A percentile compares a stretch with the other conserved stretches of the same genome.
phyloP scores from a whole-genome alignment of 2,113 vertebrate species.

The Montifringilla adamsi region DNA sequence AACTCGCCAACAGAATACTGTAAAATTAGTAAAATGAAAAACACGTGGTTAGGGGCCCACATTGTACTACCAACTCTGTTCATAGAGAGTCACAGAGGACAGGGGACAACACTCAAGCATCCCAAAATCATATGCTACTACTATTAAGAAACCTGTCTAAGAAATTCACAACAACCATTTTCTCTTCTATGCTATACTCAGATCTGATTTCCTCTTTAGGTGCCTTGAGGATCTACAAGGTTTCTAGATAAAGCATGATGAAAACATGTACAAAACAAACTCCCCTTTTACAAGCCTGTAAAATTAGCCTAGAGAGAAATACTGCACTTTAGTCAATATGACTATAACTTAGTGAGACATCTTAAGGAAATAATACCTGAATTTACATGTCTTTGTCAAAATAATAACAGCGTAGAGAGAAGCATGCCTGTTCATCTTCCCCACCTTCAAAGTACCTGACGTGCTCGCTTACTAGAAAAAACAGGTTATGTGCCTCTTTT shows the following conservation, averaged over 20 bases:
- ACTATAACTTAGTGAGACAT: background rate
- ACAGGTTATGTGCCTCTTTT: background rate
- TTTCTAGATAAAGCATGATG: background rate
- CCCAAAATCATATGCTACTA: background rate
- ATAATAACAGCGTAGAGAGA: background rate
- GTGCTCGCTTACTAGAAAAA: background rate
- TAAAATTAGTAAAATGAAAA: background rate
- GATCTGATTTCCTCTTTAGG: background rate
- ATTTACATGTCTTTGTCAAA: background rate
- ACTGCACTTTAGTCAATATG: background rate
- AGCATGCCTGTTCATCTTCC: background rate
- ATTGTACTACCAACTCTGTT: background rate
- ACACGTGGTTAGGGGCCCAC: background rate
- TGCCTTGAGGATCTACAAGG: background rate
- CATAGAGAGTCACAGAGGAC: background rate
- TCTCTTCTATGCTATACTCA: background rate
- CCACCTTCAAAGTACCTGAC: background rate
- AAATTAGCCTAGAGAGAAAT: background rate
- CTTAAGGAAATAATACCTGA: background rate
- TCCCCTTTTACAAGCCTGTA: background rate
- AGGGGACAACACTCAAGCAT: background rate
- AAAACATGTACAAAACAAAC: background rate
- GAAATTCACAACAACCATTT: background rate
- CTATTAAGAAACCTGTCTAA: background rate
- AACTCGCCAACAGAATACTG: background rate